Base-by-base conservation (phyloP, 2,888 invertebrate species). In the Xestobium rufovillosum region DNA sequence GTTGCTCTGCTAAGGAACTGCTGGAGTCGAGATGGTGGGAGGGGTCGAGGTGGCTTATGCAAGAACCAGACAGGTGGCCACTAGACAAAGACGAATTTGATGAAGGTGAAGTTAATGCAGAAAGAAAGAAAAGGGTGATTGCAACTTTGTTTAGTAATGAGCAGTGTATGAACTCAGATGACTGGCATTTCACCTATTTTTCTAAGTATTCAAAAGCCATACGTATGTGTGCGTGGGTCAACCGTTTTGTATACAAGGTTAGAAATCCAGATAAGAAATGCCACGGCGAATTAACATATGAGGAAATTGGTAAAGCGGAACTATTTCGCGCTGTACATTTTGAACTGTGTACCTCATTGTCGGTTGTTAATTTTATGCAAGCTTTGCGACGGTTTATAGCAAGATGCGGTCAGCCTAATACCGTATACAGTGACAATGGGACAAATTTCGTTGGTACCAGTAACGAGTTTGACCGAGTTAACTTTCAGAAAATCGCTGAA, bases 361-460 rank as follows among this genome's bases (percentile, higher is more conserved):
- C 48, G 3, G 52, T 59, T 0, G 36, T 45, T 9, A 39, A 41
- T 2, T 59, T 62, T 35, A 16, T 61, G 3, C 38, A 42, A 26
- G 42, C 56, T n/a, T 42, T 50, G 2, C 34, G 57, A 15, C 36
- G 36, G 10, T 41, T 41, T 27, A 16, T 41, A 2, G 16, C 38
- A 2, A 14, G 33, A 17, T 36, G 53, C 10, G 54, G 61, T 3
- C 34, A 51, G 13, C 55, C 57, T 1, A 39, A 31, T 9, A 44
- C 51, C 3, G 49, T 61, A 1, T 59, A 51, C 43, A 52, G 51
- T n/a, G 65, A 66, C 33, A 64, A 63, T 39, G 60, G 57, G 0
- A 52, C 53, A 1, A 60, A 3, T n/a, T n/a, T n/a, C n/a, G n/a
- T n/a, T n/a, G n/a, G n/a, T n/a, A n/a, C n/a, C n/a, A n/a, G n/a